Evolutionary conservation across 2,113 vertebrate species (phyloP).

Genomic region (Herpailurus yagouaroundi): DNA sequence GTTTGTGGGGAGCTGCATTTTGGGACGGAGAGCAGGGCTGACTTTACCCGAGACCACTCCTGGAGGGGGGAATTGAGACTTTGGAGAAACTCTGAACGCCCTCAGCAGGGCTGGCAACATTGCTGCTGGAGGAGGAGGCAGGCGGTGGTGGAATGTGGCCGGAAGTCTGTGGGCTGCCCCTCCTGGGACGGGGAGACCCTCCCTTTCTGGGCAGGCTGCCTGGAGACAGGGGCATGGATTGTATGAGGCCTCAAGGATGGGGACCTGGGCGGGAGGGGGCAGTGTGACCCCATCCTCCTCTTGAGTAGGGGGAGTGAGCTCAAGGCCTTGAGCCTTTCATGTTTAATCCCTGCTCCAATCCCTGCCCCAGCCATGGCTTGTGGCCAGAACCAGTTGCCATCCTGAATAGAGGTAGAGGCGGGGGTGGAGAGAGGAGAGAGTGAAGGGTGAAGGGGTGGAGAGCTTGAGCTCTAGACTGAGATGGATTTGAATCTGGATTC

Average conservation of each 20-base stretch:
- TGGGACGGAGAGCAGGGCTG: not conserved
- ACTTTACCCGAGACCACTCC: not conserved
- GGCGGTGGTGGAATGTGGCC: not conserved
- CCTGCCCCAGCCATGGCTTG: not conserved
- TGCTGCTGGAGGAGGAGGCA: not conserved
- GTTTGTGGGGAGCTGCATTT: not conserved
- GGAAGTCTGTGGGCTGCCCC: conserved; percentile 4
- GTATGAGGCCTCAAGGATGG: not conserved
- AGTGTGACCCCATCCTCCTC: not conserved
- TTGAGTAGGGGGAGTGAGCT: not conserved
- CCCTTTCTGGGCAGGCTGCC: conserved; percentile 26
- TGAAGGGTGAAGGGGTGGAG: not conserved
- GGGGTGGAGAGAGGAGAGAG: no score
- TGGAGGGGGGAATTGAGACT: not conserved
- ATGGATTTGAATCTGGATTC: not conserved
- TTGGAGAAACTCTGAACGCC: not conserved
- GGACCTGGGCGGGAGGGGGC: not conserved
- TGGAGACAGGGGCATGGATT: not conserved
- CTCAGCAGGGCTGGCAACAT: rapidly evolving
- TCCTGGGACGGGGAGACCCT: not conserved
- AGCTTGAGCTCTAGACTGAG: not conserved
- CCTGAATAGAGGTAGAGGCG: not conserved
- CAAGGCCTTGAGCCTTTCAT: not conserved
- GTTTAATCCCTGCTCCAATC: no score
- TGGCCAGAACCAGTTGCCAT: not conserved